These are phyloP conservation scores for Phrynosoma blainvillii DNA, from an alignment of 2,113 vertebrate genomes.

Conservation along the genomic window DNA sequence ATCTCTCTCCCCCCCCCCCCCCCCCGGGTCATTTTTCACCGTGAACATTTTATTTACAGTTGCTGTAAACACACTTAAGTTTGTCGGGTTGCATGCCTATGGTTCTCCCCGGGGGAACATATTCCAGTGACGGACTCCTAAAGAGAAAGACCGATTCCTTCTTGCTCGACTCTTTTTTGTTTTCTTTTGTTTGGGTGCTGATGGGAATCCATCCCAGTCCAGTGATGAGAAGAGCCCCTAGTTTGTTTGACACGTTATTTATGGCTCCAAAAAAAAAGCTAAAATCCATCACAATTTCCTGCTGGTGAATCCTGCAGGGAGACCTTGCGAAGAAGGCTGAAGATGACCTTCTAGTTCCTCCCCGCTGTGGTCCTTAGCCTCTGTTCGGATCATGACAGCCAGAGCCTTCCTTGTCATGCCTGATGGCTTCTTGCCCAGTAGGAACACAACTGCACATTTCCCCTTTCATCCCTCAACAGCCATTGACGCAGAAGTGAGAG, in stretches of 20 bases:
- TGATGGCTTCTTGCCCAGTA: not conserved
- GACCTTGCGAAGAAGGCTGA: too few species aligned
- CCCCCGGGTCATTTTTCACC: conserved; percentile 5
- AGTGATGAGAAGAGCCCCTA: rapidly evolving
- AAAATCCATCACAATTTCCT: not conserved
- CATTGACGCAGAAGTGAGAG: not conserved
- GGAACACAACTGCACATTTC: not conserved
- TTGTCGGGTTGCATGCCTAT: not conserved
- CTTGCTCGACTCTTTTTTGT: conserved; percentile 14
- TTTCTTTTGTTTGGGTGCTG: conserved; percentile 31
- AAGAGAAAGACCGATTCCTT: not conserved
- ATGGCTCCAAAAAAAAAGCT: not conserved
- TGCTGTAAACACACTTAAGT: not conserved
- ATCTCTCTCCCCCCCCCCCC: not conserved
- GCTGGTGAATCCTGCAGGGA: not conserved
- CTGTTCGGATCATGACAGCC: not conserved
- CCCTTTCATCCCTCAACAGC: not conserved
- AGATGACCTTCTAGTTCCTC: not conserved
- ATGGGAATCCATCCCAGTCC: not conserved
- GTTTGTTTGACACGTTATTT: not conserved
- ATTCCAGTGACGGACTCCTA: not conserved
- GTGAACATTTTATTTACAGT: conserved; percentile 4
- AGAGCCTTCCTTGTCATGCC: not conserved
- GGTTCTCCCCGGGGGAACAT: not conserved
- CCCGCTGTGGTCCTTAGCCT: not conserved